Percentiles rank a stretch among this genome's conserved stretches.
These are phyloP conservation scores for Drosophila fulvimacula DNA, from an alignment of 2,888 invertebrate genomes.

Conservation along the genomic window DNA sequence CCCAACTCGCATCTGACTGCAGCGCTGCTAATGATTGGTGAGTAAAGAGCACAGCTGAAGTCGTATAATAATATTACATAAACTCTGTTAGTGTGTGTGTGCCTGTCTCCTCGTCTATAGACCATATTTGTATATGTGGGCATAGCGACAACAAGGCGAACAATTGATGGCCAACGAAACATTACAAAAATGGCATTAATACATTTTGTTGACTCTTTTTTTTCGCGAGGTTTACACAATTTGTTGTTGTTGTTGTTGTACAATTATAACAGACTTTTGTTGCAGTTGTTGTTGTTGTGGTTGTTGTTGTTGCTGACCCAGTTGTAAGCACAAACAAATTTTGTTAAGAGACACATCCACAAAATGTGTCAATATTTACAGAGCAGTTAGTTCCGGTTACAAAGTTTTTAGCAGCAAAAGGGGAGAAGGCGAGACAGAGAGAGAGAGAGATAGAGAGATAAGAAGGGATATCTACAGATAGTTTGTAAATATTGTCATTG, in stretches of 20 bases:
- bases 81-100: neutral
- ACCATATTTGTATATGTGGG: neutral
- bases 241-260: slow-evolving; percentile 29
- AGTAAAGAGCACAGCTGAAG: slow-evolving; percentile 50
- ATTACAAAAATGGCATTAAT: slow-evolving; percentile 64
- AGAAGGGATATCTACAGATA: slow-evolving; percentile 7
- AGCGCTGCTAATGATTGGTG: slow-evolving; percentile 85
- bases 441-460: neutral
- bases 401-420: slow-evolving; percentile 47
- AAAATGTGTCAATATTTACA: slow-evolving; percentile 73
- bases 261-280: slow-evolving; percentile 39
- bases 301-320: slow-evolving; percentile 57
- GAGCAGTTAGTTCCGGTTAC: slow-evolving; percentile 73
- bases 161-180: slow-evolving; percentile 42
- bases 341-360: slow-evolving; percentile 59
- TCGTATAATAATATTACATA: slow-evolving; percentile 9
- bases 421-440: neutral
- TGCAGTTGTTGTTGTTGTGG: slow-evolving; percentile 8
- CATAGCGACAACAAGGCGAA: slow-evolving; percentile 35
- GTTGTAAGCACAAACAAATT: slow-evolving; percentile 75
- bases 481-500: slow-evolving; percentile 24
- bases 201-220: slow-evolving; percentile 35
- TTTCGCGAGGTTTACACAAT: slow-evolving; percentile 66
- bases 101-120: neutral
- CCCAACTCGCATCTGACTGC: slow-evolving; percentile 85